These are phyloP conservation scores for Quadriops clusia DNA, from an alignment of 2,888 invertebrate genomes.

Conservation along the genomic window DNA sequence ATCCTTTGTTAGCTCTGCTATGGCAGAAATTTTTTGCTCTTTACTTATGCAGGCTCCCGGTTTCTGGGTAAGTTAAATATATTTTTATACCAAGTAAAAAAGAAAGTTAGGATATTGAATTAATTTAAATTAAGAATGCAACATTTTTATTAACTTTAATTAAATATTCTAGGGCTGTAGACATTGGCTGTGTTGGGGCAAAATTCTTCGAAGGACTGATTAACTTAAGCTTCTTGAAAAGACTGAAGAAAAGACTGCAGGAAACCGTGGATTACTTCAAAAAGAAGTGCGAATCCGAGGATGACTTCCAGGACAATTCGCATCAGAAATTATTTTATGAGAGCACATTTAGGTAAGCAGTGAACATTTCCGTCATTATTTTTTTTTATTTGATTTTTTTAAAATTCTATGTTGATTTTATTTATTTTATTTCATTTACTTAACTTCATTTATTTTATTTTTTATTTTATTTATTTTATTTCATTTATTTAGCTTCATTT, in stretches of 20 bases:
- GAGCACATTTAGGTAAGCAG: slow-evolving; percentile 32
- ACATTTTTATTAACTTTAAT: neutral
- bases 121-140: neutral
- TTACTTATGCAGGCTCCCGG: slow-evolving; percentile 51
- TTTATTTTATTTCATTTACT: neutral
- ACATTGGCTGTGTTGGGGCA: slow-evolving; percentile 55
- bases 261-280: slow-evolving; percentile 49
- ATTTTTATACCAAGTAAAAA: slow-evolving; percentile 3
- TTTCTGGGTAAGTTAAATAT: slow-evolving; percentile 21
- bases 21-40: slow-evolving; percentile 69
- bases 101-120: neutral
- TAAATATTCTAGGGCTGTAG: slow-evolving; percentile 34
- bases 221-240: slow-evolving; percentile 53
- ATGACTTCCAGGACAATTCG: slow-evolving; percentile 18
- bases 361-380: slow-evolving; percentile 7
- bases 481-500: too few species aligned
- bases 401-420: neutral
- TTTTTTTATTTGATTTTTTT: slow-evolving; percentile 2
- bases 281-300: slow-evolving; percentile 36
- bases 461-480: too few species aligned
- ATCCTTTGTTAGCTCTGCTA: slow-evolving; percentile 57
- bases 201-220: slow-evolving; percentile 64
- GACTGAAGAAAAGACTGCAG: slow-evolving; percentile 53
- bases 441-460: slow-evolving; percentile 2
- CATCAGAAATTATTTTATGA: slow-evolving; percentile 27